These are phyloP conservation scores for Embiotoca jacksoni DNA, from an alignment of 2,113 vertebrate species.

Conservation along the genomic window DNA sequence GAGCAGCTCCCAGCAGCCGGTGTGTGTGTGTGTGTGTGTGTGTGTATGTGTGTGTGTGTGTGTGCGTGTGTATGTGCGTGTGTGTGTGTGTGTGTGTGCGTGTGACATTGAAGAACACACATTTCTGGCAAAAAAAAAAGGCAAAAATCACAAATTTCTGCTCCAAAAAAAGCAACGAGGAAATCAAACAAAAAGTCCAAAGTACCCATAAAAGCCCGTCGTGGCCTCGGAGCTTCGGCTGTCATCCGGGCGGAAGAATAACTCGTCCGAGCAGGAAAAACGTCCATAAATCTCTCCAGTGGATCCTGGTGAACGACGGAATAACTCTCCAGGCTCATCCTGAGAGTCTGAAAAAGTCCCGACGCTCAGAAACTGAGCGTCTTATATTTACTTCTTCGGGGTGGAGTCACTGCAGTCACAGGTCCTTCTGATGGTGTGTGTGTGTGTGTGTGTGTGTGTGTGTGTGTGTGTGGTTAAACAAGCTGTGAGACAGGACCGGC, in stretches of 20 bases:
- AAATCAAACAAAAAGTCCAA: too few relatives aligned
- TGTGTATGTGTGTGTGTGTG: background rate
- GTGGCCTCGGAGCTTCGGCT: too few relatives aligned
- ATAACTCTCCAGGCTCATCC: slow-evolving; percentile 24
- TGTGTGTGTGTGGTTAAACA: slow-evolving; percentile 41
- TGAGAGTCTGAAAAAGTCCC: slow-evolving; percentile 7
- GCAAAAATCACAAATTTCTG: background rate
- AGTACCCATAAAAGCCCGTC: too few relatives aligned
- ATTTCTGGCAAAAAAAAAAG: too few relatives aligned
- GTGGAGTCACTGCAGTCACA: slow-evolving; percentile 75
- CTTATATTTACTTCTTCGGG: slow-evolving; percentile 73
- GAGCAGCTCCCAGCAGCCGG: slow-evolving; percentile 38
- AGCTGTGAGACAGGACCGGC: too few relatives aligned
- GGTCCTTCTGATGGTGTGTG: slow-evolving; percentile 65
- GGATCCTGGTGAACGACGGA: slow-evolving; percentile 12
- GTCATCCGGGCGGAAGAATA: slow-evolving; percentile 15
- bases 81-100: background rate
- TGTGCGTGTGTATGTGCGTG: background rate
- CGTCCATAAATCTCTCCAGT: slow-evolving; percentile 8
- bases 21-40: background rate
- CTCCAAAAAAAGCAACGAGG: background rate
- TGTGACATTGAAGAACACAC: background rate
- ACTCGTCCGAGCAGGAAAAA: background rate
- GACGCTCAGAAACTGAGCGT: slow-evolving; percentile 39
- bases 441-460: slow-evolving; percentile 27